Evolutionary conservation across 1,140 invertebrate species (phyloP).

Genomic region (Caerostris darwini): DNA sequence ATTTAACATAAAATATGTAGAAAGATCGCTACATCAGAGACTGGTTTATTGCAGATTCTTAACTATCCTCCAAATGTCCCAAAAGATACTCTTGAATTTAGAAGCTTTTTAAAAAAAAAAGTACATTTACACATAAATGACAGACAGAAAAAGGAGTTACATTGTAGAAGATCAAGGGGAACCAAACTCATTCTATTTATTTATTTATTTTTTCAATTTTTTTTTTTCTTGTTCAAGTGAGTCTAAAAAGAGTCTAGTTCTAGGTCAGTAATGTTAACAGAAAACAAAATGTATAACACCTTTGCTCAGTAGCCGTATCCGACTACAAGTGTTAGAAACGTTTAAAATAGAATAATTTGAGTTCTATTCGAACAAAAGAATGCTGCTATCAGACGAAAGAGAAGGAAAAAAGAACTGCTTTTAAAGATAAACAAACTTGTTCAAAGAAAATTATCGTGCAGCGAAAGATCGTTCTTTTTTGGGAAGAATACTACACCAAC

Average conservation of each 20-base stretch:
- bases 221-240: not conserved
- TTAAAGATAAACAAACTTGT: not conserved
- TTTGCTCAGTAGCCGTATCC: conserved; percentile 43
- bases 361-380: not conserved
- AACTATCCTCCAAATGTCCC: too few species aligned
- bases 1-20: too few species aligned
- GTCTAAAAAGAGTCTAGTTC: not conserved
- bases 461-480: not conserved
- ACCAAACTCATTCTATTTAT: not conserved
- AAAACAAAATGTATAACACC: conserved; percentile 36
- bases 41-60: too few species aligned
- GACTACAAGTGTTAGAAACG: not conserved
- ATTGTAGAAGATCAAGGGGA: not conserved
- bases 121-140: not conserved
- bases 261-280: conserved; percentile 27
- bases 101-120: too few species aligned
- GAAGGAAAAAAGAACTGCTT: not conserved
- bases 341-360: conserved; percentile 4
- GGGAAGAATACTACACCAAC: not conserved
- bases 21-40: too few species aligned
- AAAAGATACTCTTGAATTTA: too few species aligned
- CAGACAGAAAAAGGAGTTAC: not conserved
- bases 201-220: too few species aligned
- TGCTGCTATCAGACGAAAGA: not conserved
- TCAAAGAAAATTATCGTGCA: not conserved